Evolutionary conservation across 2,888 invertebrate genomes (phyloP).

Genomic region (Drosophila anomalipes): DNA sequence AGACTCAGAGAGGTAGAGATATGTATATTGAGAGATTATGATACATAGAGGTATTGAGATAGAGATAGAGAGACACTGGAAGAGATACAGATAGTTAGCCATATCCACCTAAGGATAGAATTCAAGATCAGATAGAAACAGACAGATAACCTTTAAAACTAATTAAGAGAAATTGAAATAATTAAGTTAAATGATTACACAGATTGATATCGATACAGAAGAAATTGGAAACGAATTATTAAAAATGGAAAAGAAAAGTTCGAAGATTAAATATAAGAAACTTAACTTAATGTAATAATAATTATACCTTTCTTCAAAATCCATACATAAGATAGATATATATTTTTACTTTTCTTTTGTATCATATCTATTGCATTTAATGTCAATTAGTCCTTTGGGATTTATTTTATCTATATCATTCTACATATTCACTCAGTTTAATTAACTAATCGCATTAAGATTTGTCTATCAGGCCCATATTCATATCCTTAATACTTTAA

Average conservation of each 20-base stretch:
- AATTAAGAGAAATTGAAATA: too few relatives aligned
- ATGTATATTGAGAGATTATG: not conserved
- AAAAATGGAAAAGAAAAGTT: too few relatives aligned
- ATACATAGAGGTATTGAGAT: not conserved
- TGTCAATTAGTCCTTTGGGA: too few relatives aligned
- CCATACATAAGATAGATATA: too few relatives aligned
- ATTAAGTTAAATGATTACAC: too few relatives aligned
- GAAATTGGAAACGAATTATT: not conserved
- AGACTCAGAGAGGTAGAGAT: rapidly evolving
- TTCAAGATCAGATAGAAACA: not conserved
- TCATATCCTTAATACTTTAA: not conserved
- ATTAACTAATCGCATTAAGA: not conserved
- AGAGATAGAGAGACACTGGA: not conserved
- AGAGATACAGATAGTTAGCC: not conserved
- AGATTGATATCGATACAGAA: too few relatives aligned
- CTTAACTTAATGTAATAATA: too few relatives aligned
- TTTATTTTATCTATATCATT: not conserved
- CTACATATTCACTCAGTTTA: not conserved
- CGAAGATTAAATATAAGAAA: not conserved
- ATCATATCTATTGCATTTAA: too few relatives aligned
- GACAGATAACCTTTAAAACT: not conserved
- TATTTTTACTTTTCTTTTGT: too few relatives aligned
- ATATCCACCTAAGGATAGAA: too few relatives aligned
- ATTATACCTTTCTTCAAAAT: too few relatives aligned
- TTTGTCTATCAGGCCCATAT: not conserved